phyloP scores from a whole-genome alignment of 1,140 invertebrate genomes.

The Ceratina australensis region DNA sequence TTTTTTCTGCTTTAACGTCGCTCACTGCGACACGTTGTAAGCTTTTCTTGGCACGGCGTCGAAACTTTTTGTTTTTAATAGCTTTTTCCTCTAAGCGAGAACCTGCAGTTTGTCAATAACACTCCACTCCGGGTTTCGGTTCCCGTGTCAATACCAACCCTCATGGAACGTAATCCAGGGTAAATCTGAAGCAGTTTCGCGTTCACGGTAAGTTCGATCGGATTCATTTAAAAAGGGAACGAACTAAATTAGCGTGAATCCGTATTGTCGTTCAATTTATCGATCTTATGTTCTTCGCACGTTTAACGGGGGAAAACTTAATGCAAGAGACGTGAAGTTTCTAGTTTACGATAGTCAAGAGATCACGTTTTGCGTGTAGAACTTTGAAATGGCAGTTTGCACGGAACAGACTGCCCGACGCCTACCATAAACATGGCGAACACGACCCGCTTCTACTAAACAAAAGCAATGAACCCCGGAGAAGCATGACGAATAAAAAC shows the following conservation, averaged over 20 bases:
- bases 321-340: no score
- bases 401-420: not conserved
- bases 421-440: slow-evolving; percentile 21
- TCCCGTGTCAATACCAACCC: slow-evolving; percentile 19
- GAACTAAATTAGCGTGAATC: no score
- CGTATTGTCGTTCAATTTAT: no score
- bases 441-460: slow-evolving; percentile 11
- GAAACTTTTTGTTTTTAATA: slow-evolving; percentile 1
- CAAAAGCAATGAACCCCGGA: slow-evolving; percentile 35
- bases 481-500: slow-evolving; percentile 27
- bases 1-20: slow-evolving; percentile 5
- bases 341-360: no score
- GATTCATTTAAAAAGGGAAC: not conserved
- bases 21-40: not conserved
- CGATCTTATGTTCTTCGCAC: no score
- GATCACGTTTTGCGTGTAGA: slow-evolving; percentile 4
- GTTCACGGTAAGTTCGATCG: not conserved
- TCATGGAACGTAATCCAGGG: not conserved
- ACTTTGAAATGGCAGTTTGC: not conserved
- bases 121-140: slow-evolving; percentile 5
- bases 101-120: slow-evolving; percentile 38
- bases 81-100: slow-evolving; percentile 11
- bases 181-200: slow-evolving; percentile 21
- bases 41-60: not conserved
- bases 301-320: no score